Percentiles rank a stretch among this genome's conserved stretches.
Conservation (phyloP, 2,888 invertebrate genomes). For the Cheilosia grossa region DNA sequence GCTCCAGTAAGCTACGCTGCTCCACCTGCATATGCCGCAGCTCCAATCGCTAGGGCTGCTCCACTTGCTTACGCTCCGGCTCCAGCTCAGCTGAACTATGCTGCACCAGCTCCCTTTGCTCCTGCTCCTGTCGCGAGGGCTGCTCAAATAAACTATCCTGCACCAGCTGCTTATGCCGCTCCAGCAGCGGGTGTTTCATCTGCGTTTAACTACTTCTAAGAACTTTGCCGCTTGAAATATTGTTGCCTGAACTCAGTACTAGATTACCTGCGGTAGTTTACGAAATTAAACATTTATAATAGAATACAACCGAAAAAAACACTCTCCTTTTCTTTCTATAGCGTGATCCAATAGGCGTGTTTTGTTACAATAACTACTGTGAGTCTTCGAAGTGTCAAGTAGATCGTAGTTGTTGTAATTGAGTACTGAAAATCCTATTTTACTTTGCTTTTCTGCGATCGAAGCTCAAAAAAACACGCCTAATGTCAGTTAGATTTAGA, state of each 20-base stretch:
- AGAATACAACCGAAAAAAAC: background rate
- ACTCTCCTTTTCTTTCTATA: background rate
- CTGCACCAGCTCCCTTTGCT: conserved; percentile 17
- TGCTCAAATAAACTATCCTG: background rate
- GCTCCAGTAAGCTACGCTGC: background rate
- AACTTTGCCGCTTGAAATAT: background rate
- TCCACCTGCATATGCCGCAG: background rate
- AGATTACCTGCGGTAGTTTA: conserved; percentile 36
- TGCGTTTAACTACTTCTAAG: conserved; percentile 40
- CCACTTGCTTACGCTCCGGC: conserved; percentile 1
- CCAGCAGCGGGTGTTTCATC: conserved; percentile 6
- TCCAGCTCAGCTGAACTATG: conserved; percentile 13
- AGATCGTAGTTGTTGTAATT: too few relatives aligned
- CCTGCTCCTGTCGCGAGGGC: conserved; percentile 14
- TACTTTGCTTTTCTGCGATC: too few relatives aligned
- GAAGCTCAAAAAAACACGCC: too few relatives aligned
- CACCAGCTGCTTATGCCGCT: conserved; percentile 9
- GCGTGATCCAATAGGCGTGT: background rate
- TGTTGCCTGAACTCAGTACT: conserved; percentile 21
- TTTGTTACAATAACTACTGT: too few relatives aligned
- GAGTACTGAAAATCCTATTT: too few relatives aligned
- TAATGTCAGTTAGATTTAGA: too few relatives aligned
- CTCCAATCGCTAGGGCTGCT: background rate
- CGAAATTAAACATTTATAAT: conserved; percentile 1
- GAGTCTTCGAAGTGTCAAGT: too few relatives aligned